These are phyloP conservation scores for Apostichopus japonicus DNA, from an alignment of 35 echinoderm and acorn worm genomes.

Conservation along the genomic window DNA sequence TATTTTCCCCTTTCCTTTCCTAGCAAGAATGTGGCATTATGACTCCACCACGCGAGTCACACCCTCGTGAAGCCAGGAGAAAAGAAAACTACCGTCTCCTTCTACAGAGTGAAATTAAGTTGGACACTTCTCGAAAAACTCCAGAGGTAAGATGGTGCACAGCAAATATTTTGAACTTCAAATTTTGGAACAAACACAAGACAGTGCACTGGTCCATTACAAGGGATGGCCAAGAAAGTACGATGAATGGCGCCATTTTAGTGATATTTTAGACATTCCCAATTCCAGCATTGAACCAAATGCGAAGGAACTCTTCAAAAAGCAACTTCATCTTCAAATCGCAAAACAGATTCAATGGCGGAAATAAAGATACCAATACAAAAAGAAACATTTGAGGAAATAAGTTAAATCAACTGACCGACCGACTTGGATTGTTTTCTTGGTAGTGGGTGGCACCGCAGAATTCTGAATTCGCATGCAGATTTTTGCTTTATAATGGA, in stretches of 20 bases:
- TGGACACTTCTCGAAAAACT: no score
- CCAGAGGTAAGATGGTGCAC: no score
- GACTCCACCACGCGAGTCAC: no score
- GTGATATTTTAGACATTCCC: not conserved
- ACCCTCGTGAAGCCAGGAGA: no score
- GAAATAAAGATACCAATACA: conserved; percentile 50
- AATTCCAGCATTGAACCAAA: not conserved
- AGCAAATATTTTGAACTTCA: no score
- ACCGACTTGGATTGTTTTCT: not conserved
- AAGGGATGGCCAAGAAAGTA: no score
- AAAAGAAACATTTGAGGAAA: conserved; percentile 1
- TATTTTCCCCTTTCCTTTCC: no score
- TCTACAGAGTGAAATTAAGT: no score
- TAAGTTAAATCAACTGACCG: not conserved
- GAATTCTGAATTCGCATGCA: not conserved
- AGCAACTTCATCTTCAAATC: not conserved
- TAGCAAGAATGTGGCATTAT: no score
- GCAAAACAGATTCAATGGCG: conserved; percentile 7
- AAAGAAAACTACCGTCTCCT: no score
- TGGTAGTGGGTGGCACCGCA: conserved; percentile 13
- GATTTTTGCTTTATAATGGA: conserved; percentile 8
- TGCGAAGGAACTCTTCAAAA: not conserved
- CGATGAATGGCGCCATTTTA: no score
- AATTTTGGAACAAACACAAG: not conserved
- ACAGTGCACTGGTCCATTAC: no score